Evolutionary conservation across 2,113 vertebrate genomes (phyloP).

Genomic region (Panthera tigris): DNA sequence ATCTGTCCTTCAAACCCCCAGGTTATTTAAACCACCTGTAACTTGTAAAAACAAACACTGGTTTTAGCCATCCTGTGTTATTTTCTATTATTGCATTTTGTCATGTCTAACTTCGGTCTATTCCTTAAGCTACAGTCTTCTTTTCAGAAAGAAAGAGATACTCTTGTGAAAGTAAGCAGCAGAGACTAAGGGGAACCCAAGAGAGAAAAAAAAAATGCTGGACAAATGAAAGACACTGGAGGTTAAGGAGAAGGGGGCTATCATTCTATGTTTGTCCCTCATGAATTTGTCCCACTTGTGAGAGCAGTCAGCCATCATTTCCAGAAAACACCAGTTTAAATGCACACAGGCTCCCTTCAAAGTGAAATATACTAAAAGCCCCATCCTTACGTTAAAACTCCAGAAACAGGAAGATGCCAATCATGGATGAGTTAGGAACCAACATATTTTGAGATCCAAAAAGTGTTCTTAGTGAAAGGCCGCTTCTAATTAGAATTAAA

Average conservation of each 20-base stretch:
- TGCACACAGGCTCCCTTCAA: background rate
- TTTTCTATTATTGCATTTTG: slow-evolving; percentile 24
- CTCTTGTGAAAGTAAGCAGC: background rate
- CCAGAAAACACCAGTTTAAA: background rate
- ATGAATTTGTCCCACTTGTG: slow-evolving; percentile 6
- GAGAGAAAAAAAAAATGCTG: background rate
- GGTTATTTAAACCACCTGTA: slow-evolving; percentile 32
- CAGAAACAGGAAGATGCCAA: background rate
- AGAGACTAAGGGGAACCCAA: background rate
- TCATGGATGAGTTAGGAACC: background rate
- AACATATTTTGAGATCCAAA: background rate
- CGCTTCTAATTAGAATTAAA: background rate
- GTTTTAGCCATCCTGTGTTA: slow-evolving; percentile 20
- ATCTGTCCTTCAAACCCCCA: background rate
- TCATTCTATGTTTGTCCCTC: background rate
- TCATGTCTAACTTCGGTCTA: background rate
- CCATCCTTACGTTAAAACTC: background rate
- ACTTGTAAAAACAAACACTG: slow-evolving; percentile 44
- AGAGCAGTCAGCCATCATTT: background rate
- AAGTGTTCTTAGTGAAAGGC: background rate
- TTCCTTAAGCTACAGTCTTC: background rate
- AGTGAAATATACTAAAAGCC: background rate
- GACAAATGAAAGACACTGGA: background rate
- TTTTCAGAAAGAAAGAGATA: background rate
- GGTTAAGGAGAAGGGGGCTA: background rate